phyloP scores from a whole-genome alignment of 2,888 invertebrate species.

The Drosophila demipolita region DNA sequence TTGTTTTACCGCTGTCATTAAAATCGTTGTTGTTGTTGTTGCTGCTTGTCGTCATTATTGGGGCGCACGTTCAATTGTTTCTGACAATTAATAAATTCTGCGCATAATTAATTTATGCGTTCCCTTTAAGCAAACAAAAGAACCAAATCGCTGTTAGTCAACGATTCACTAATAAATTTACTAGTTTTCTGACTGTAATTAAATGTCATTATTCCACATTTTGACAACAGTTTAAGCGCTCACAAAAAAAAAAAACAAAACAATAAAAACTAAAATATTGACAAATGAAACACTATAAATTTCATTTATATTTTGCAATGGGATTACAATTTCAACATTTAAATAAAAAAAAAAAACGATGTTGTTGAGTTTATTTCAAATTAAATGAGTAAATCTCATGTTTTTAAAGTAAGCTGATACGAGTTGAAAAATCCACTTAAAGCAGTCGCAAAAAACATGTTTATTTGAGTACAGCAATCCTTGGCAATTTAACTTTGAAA shows the following conservation, averaged over 20 bases:
- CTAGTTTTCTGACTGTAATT: slow-evolving; percentile 64
- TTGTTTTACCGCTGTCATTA: slow-evolving; percentile 50
- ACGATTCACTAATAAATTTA: slow-evolving; percentile 46
- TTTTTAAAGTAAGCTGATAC: background rate
- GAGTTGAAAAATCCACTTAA: slow-evolving; percentile 1
- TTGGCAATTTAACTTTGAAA: slow-evolving; percentile 37
- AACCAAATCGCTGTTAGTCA: slow-evolving; percentile 40
- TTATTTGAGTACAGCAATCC: background rate
- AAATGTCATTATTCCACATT: slow-evolving; percentile 47
- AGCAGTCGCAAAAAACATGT: slow-evolving; percentile 1
- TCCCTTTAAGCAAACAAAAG: slow-evolving; percentile 63
- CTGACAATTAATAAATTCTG: slow-evolving; percentile 73
- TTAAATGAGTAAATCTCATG: background rate
- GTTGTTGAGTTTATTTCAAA: background rate
- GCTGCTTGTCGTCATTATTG: slow-evolving; percentile 22
- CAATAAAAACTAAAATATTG: background rate
- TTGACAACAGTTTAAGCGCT: slow-evolving; percentile 21
- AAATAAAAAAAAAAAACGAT: background rate
- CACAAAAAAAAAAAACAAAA: background rate
- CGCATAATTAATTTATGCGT: slow-evolving; percentile 71
- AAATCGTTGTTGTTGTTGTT: slow-evolving; percentile 28
- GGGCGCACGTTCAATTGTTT: slow-evolving; percentile 64
- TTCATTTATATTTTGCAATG: background rate
- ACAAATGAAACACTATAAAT: slow-evolving; percentile 1
- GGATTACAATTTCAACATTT: background rate